phyloP scores from a whole-genome alignment of 2,797 vertebrate species.

The Novumbra hubbsi region DNA sequence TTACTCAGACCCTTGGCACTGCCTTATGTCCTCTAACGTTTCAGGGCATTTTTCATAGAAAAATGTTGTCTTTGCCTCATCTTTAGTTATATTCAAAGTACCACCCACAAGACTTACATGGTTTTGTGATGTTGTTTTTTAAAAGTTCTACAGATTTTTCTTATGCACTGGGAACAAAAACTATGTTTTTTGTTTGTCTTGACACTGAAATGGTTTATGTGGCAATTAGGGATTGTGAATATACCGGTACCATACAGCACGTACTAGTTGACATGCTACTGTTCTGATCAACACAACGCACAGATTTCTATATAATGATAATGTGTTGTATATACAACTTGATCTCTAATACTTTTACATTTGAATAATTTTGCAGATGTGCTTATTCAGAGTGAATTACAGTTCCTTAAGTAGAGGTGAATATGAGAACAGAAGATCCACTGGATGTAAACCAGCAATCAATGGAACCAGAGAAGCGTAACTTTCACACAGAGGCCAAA shows the following conservation, averaged over 20 bases:
- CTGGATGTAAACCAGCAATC: background rate
- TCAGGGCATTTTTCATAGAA: background rate
- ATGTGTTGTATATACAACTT: background rate
- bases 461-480: background rate
- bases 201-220: background rate
- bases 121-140: background rate
- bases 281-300: background rate
- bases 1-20: background rate
- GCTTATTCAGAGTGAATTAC: too few relatives aligned
- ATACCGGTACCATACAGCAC: background rate
- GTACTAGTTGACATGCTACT: background rate
- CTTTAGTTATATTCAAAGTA: too few relatives aligned
- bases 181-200: background rate
- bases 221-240: background rate
- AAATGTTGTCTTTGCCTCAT: background rate
- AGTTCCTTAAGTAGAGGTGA: background rate
- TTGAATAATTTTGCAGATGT: too few relatives aligned
- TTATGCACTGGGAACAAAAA: conserved; percentile 4
- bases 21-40: background rate
- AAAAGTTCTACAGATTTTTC: background rate
- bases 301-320: background rate
- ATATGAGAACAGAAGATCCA: background rate
- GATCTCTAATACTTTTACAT: too few relatives aligned
- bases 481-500: background rate
- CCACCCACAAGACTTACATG: background rate